Evolutionary conservation across 2,888 invertebrate genomes (phyloP), one percentile per base, ranked within the genome.

Genomic region (Caenorhabditis japonica): DNA sequence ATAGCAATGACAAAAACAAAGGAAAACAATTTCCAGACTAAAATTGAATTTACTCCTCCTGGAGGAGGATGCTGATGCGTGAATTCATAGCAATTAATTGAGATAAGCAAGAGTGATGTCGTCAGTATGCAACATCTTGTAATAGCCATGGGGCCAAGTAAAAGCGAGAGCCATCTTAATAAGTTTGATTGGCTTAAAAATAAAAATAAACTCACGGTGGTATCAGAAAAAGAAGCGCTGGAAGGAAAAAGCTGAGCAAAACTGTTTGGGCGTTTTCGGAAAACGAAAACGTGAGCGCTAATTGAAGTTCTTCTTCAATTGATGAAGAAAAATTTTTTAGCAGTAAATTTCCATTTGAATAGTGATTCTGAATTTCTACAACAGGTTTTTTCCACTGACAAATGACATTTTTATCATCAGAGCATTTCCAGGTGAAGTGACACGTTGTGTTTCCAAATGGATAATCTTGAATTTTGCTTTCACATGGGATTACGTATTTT

Each of bases 131-230:
- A 52, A 8, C 77, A 70, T 23, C 83, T 64, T 12, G 83, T 83
- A n/a, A 82, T 83, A 8, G 79, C 81, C 82, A 82, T 82, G 4
- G 83, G 83, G 8, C 83, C 83, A n/a, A 83, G 75, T 0, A 75
- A 55, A 13, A 83, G 69, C 4, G 83, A 77, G 4, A 81, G 51
- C 78, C 77, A 80, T 34, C 82, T 83, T 58, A 25, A 78, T 74
- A 49, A n/a, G n/a, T n/a, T n/a, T n/a, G n/a, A n/a, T n/a, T n/a
- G n/a, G n/a, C n/a, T n/a, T n/a, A 3, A 27, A 41, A 4, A 7
- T 13, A 46, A 12, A 30, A n/a, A 15, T 19, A 25, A 27, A 56
- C 62, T 70, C 17, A 79, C 80, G 76, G 69, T n/a, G 81, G 75
- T 4, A 77, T 23, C 53, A 81, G 55, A 52, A 83, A 80, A 12